Conservation (phyloP, 2,888 invertebrate species). For the Drosophila setosimentum region DNA sequence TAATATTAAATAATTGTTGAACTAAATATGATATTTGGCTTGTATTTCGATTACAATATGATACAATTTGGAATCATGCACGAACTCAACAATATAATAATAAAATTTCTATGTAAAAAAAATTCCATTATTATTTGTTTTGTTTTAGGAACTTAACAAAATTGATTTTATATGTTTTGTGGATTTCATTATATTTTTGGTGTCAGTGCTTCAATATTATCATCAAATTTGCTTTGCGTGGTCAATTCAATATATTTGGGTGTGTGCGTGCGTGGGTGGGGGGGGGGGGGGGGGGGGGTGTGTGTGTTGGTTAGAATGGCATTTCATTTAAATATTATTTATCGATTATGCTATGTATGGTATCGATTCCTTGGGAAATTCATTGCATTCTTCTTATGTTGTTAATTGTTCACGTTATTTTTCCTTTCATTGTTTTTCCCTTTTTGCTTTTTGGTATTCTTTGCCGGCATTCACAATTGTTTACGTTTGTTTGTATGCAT, state of each 20-base stretch:
- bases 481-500: constrained; percentile 30
- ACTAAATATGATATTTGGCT: constrained; percentile 58
- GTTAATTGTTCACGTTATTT: constrained; percentile 14
- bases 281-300: too few relatives aligned
- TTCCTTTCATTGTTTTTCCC: constrained; percentile 24
- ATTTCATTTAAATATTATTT: constrained; percentile 6
- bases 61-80: constrained; percentile 6
- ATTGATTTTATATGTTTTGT: constrained; percentile 20
- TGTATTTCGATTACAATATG: constrained; percentile 55
- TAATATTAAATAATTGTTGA: constrained; percentile 26
- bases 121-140: constrained; percentile 35
- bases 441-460: constrained; percentile 35
- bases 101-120: constrained; percentile 18
- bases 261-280: background rate
- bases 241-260: constrained; percentile 31
- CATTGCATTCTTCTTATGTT: constrained; percentile 14
- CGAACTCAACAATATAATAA: constrained; percentile 9
- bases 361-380: constrained; percentile 25
- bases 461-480: constrained; percentile 44
- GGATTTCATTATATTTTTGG: constrained; percentile 34
- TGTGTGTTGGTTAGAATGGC: background rate
- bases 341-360: constrained; percentile 11
- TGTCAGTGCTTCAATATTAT: constrained; percentile 40
- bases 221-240: constrained; percentile 33
- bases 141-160: constrained; percentile 51